Conservation (phyloP, 2,888 invertebrate genomes). For the Leptinotarsa peninsularis region DNA sequence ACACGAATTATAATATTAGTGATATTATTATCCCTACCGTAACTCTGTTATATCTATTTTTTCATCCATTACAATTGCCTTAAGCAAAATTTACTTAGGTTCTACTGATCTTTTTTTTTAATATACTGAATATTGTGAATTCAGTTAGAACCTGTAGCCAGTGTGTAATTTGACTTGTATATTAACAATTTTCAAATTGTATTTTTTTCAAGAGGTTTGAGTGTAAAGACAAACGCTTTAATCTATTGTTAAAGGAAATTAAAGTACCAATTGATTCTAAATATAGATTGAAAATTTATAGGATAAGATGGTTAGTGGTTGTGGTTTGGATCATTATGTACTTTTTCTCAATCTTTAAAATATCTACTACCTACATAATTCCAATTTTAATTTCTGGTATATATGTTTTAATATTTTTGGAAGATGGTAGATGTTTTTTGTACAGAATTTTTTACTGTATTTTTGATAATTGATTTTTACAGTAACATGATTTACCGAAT, state of each 20-base stretch:
- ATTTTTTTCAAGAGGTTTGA: no score
- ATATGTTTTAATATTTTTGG: no score
- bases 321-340: background rate
- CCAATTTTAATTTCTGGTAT: background rate
- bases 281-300: background rate
- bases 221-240: background rate
- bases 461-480: no score
- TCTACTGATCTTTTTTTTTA: no score
- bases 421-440: no score
- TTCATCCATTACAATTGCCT: no score
- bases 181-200: background rate
- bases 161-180: no score
- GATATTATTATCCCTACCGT: no score
- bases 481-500: no score
- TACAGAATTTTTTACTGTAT: no score
- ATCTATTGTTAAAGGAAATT: background rate
- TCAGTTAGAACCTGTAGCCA: background rate
- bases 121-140: background rate
- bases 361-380: background rate
- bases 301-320: background rate
- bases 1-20: no score
- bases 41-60: no score
- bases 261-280: background rate
- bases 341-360: background rate
- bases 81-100: background rate